Conservation (phyloP, 2,113 vertebrate species). For the Charina bottae region DNA sequence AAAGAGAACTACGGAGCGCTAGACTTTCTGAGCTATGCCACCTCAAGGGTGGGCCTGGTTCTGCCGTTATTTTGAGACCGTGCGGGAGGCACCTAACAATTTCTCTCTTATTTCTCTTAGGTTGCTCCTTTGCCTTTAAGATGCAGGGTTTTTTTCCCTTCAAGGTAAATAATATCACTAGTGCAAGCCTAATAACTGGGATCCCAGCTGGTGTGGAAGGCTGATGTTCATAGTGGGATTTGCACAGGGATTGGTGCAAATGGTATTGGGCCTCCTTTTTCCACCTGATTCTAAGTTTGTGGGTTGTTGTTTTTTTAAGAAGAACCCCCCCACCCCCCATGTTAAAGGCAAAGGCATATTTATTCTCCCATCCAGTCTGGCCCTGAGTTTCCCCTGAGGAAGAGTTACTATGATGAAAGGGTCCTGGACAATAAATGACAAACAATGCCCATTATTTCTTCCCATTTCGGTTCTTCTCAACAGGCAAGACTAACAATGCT, state of each 20-base stretch:
- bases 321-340: neutral
- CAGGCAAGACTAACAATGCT: neutral
- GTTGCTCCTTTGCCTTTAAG: neutral
- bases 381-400: neutral
- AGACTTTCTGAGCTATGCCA: neutral
- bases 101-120: neutral
- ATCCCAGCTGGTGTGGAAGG: neutral
- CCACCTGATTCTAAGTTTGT: neutral
- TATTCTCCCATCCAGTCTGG: neutral
- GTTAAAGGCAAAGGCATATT: neutral
- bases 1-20: neutral
- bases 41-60: neutral
- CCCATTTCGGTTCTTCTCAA: neutral
- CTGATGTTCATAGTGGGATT: neutral
- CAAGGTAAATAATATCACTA: neutral
- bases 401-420: neutral
- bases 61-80: neutral
- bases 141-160: neutral
- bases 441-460: neutral
- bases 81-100: neutral
- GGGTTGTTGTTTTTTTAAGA: neutral
- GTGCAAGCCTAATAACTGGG: neutral
- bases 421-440: neutral
- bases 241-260: neutral
- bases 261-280: neutral